These are phyloP conservation scores for Elegia similella DNA, from an alignment of 2,888 invertebrate genomes.

Conservation along the genomic window DNA sequence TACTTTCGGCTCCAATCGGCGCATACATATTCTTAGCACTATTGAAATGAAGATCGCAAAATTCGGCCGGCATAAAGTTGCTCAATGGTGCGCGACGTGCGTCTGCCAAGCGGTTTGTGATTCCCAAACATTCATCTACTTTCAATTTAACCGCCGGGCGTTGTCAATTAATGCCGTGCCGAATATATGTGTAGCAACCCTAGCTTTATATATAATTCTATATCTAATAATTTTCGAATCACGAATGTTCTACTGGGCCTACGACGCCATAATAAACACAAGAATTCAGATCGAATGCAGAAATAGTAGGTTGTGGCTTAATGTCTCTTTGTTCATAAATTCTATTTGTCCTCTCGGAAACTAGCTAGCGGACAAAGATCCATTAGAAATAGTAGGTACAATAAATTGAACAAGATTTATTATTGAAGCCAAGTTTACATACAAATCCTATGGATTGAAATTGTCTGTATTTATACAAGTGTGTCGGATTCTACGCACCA, in stretches of 20 bases:
- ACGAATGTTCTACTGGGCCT: neutral
- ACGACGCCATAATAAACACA: neutral
- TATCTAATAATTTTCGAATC: too few relatives aligned
- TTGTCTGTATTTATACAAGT: conserved; percentile 7
- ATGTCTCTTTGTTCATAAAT: conserved; percentile 13
- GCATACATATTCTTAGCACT: too few relatives aligned
- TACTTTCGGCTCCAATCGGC: too few relatives aligned
- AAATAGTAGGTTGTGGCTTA: conserved; percentile 14
- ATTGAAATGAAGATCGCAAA: too few relatives aligned
- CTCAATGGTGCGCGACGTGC: too few relatives aligned
- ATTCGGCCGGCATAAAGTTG: too few relatives aligned
- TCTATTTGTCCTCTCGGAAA: conserved; percentile 7
- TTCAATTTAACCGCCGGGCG: too few relatives aligned
- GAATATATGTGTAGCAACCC: too few relatives aligned
- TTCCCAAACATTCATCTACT: too few relatives aligned
- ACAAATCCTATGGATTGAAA: neutral
- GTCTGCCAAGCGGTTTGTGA: too few relatives aligned
- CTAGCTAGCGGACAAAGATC: conserved; percentile 7
- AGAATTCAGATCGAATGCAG: conserved; percentile 3
- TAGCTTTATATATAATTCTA: too few relatives aligned
- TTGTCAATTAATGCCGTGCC: too few relatives aligned
- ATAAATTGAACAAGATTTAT: conserved; percentile 11
- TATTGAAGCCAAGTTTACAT: neutral
- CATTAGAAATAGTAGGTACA: conserved; percentile 4
- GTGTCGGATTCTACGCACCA: neutral